Evolutionary conservation across 1,140 invertebrate genomes (phyloP).

Genomic region (Eciton burchellii): DNA sequence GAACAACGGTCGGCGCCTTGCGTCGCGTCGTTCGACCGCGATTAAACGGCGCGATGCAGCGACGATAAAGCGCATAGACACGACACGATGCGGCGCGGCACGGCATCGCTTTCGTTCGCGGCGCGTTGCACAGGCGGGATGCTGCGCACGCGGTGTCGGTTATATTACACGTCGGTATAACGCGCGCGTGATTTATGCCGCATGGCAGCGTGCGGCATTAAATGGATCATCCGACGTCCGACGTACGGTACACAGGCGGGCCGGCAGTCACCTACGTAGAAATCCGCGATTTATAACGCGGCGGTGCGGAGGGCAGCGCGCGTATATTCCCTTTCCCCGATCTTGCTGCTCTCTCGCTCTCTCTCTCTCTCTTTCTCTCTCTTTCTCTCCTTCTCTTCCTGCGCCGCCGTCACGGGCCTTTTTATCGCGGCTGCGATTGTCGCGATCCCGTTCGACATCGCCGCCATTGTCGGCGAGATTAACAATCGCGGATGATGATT

Average conservation of each 20-base stretch:
- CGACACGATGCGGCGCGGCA: not conserved
- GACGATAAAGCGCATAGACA: slow-evolving; percentile 17
- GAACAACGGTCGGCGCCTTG: slow-evolving; percentile 13
- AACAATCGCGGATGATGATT: slow-evolving; percentile 55
- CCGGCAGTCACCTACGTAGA: slow-evolving; percentile 73
- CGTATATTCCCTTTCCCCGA: slow-evolving; percentile 50
- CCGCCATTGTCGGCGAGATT: slow-evolving; percentile 56
- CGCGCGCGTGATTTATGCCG: slow-evolving; percentile 75
- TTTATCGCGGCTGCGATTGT: slow-evolving; percentile 54
- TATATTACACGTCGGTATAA: slow-evolving; percentile 77
- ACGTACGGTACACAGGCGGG: slow-evolving; percentile 71
- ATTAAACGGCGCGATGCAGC: slow-evolving; percentile 21
- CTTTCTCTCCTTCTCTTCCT: slow-evolving; percentile 32
- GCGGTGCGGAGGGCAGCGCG: slow-evolving; percentile 68
- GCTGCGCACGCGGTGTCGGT: slow-evolving; percentile 70
- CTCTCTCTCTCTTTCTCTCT: not conserved
- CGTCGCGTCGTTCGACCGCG: slow-evolving; percentile 30
- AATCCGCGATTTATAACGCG: slow-evolving; percentile 76
- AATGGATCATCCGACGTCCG: slow-evolving; percentile 76
- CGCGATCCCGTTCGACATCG: slow-evolving; percentile 55
- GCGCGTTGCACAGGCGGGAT: slow-evolving; percentile 28
- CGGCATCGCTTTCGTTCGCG: slow-evolving; percentile 33
- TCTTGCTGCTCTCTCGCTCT: slow-evolving; percentile 5
- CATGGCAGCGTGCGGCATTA: slow-evolving; percentile 74
- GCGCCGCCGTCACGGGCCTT: slow-evolving; percentile 42